Evolutionary conservation across 2,797 vertebrate genomes (phyloP).

Genomic region (Argya squamiceps): DNA sequence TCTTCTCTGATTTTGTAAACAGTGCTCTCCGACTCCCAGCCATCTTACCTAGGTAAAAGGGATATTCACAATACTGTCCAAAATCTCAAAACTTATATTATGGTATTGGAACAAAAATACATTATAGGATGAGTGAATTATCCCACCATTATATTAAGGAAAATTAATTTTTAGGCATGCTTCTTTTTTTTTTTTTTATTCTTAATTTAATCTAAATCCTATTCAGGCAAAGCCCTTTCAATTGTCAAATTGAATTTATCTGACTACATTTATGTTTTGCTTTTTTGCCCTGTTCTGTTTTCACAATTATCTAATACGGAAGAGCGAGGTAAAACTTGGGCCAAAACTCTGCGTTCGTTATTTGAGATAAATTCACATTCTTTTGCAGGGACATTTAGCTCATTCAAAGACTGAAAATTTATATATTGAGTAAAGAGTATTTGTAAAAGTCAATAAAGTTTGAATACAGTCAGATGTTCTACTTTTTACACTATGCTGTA

Average conservation of each 20-base stretch:
- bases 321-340: background rate
- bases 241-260: background rate
- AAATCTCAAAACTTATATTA: background rate
- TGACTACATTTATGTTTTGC: background rate
- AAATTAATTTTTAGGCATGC: background rate
- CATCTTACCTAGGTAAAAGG: background rate
- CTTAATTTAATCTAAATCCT: background rate
- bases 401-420: background rate
- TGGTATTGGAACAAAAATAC: background rate
- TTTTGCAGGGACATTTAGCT: background rate
- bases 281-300: background rate
- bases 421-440: background rate
- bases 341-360: background rate
- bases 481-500: background rate
- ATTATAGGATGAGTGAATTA: background rate
- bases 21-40: background rate
- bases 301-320: background rate
- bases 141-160: background rate
- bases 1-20: background rate
- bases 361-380: background rate
- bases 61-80: background rate
- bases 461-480: background rate
- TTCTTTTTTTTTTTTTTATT: background rate
- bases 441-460: background rate
- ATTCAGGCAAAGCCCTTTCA: background rate